Percentiles rank a stretch among this genome's conserved stretches.
phyloP scores from a whole-genome alignment of 2,113 vertebrate genomes.

The Axis porcinus region DNA sequence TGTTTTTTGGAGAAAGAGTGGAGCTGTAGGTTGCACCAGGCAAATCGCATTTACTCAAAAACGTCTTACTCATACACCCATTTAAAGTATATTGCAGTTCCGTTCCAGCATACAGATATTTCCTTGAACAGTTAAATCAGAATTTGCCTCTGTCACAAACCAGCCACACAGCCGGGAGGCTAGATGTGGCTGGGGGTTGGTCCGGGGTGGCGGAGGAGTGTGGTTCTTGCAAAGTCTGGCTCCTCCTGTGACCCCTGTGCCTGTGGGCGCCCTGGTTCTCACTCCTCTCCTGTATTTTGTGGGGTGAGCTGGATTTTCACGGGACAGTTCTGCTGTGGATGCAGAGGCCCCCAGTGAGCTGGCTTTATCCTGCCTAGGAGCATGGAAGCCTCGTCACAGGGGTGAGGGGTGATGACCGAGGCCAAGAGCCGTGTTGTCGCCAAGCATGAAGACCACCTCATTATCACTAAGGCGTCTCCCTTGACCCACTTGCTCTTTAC shows the following conservation, averaged over 20 bases:
- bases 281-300: not conserved
- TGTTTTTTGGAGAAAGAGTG: not conserved
- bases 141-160: not conserved
- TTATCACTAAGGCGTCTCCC: no score
- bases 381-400: not conserved
- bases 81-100: not conserved
- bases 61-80: not conserved
- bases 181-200: not conserved
- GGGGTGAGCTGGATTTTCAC: fast-evolving
- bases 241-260: not conserved
- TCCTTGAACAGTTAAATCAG: not conserved
- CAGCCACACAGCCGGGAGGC: not conserved
- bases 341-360: no score
- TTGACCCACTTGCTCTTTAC: not conserved
- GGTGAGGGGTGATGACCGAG: not conserved
- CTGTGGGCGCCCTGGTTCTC: fast-evolving
- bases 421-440: fast-evolving
- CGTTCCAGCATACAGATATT: not conserved
- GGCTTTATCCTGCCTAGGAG: not conserved
- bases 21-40: not conserved
- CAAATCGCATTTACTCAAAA: not conserved
- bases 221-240: not conserved
- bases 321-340: no score
- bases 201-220: not conserved
- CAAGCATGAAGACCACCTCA: not conserved